A percentile compares a stretch with the other conserved stretches of the same genome.
These are phyloP conservation scores for Lasioglossum albipes DNA, from an alignment of 1,140 invertebrate genomes.

Conservation along the genomic window DNA sequence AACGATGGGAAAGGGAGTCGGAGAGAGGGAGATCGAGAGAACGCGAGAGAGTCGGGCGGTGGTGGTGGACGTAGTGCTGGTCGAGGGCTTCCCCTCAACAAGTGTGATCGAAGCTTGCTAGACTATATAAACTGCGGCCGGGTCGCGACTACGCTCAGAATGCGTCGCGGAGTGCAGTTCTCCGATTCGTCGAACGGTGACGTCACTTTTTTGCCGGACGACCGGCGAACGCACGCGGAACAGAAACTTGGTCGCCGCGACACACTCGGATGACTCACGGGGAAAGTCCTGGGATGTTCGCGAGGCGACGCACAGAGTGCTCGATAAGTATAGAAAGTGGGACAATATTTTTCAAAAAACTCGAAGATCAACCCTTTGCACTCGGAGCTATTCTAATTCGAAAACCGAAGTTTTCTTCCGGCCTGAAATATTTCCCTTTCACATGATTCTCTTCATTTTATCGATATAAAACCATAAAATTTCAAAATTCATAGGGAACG, in stretches of 20 bases:
- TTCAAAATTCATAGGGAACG: no score
- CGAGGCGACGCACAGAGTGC: background rate
- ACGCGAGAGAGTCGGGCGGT: slow-evolving; percentile 39
- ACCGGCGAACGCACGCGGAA: background rate
- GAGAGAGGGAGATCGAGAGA: slow-evolving; percentile 35
- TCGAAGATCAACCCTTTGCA: no score
- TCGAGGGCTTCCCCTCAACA: slow-evolving; percentile 68
- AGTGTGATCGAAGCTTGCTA: slow-evolving; percentile 69
- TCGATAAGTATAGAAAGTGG: no score
- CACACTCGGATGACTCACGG: background rate
- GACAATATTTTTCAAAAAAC: no score
- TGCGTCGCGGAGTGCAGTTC: slow-evolving; percentile 35
- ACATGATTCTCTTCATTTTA: no score
- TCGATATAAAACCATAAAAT: no score
- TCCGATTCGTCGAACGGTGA: slow-evolving; percentile 6
- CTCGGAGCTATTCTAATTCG: no score
- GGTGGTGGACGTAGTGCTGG: slow-evolving; percentile 30
- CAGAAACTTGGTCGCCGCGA: background rate
- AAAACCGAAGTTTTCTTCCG: no score
- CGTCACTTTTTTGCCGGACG: background rate
- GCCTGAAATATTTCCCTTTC: no score
- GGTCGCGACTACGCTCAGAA: slow-evolving; percentile 46
- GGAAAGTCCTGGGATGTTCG: background rate
- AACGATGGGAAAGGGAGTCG: slow-evolving; percentile 25
- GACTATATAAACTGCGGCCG: slow-evolving; percentile 57